Percentiles rank a stretch among this genome's conserved stretches.
Conservation (phyloP, 2,888 invertebrate genomes). For the Callosobruchus maculatus region DNA sequence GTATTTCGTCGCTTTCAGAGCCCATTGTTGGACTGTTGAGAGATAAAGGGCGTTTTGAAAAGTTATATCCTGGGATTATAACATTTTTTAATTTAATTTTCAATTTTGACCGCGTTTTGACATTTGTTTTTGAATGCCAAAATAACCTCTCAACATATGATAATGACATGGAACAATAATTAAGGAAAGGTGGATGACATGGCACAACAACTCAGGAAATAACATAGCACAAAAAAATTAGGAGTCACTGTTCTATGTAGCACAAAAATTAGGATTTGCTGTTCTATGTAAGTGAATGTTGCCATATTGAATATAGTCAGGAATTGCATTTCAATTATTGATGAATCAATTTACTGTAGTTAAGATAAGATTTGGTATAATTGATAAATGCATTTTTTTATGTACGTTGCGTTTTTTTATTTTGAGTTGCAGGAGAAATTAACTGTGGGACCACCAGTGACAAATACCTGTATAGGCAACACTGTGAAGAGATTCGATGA, state of each 20-base stretch:
- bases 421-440: neutral
- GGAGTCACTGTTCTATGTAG: neutral
- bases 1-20: conserved; percentile 42
- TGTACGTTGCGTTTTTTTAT: no score
- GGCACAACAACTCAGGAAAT: neutral
- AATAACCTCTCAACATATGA: neutral
- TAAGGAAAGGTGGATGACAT: neutral
- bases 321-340: neutral
- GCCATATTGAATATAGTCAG: neutral
- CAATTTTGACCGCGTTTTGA: neutral
- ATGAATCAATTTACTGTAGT: no score
- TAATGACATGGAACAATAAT: neutral
- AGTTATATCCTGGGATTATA: neutral
- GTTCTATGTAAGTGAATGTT: neutral
- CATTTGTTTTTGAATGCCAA: neutral
- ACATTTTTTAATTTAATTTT: neutral
- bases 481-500: neutral
- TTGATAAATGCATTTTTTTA: no score
- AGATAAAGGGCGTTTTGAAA: neutral
- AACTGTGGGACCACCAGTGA: neutral
- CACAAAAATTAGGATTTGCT: neutral
- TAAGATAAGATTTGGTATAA: no score
- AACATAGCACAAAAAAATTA: neutral
- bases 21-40: conserved; percentile 31
- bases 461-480: neutral